Conservation (phyloP, 2,888 invertebrate species). For the Onchidella celtica region DNA sequence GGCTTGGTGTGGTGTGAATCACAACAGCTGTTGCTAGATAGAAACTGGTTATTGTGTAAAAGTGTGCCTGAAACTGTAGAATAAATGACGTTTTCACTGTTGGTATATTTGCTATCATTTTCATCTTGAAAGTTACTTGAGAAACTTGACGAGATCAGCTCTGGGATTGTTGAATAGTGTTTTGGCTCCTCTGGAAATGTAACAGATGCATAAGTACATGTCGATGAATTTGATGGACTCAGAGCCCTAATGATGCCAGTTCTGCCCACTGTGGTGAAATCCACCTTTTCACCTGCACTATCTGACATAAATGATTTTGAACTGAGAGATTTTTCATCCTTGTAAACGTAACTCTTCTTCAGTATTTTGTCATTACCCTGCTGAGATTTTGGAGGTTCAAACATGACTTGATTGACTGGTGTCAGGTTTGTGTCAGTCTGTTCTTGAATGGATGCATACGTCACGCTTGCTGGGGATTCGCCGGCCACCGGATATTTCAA, state of each 20-base stretch:
- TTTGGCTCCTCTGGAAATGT: slow-evolving; percentile 41
- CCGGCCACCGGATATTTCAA: too few species aligned
- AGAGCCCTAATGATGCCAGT: slow-evolving; percentile 17
- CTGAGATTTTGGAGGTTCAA: slow-evolving; percentile 14
- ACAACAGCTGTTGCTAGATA: background rate
- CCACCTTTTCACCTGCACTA: background rate
- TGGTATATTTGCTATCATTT: background rate
- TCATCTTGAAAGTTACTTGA: background rate
- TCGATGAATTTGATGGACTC: slow-evolving; percentile 31
- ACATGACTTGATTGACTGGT: background rate
- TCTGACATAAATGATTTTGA: background rate
- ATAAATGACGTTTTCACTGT: background rate
- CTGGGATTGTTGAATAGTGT: slow-evolving; percentile 41
- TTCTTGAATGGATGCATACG: slow-evolving; percentile 28
- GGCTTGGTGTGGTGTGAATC: background rate
- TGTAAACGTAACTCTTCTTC: background rate
- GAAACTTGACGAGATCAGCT: background rate
- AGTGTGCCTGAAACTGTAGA: slow-evolving; percentile 17
- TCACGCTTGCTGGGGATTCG: too few species aligned
- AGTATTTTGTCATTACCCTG: background rate
- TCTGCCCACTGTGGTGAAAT: background rate
- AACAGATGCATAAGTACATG: slow-evolving; percentile 44
- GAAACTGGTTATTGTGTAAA: background rate
- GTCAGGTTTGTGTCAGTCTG: background rate
- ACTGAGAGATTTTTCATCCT: background rate